phyloP scores from a whole-genome alignment of 1,140 invertebrate species.

The Bacillus rossius region DNA sequence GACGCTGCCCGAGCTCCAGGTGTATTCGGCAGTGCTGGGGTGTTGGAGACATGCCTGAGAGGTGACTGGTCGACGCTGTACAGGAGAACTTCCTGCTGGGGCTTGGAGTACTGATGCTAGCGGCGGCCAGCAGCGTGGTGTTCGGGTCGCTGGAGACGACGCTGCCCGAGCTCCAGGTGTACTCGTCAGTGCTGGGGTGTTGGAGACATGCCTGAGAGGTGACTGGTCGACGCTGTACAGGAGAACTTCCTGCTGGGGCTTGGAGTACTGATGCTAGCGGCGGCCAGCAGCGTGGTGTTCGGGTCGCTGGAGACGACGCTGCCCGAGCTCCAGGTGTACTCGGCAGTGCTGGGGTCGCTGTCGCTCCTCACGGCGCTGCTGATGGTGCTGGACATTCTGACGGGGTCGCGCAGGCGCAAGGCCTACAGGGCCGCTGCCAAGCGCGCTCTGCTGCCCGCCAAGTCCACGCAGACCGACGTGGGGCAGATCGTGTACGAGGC shows the following conservation, averaged over 20 bases:
- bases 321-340: conserved; percentile 58
- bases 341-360: conserved; percentile 58
- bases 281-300: conserved; percentile 59
- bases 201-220: too few species aligned
- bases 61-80: too few species aligned
- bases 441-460: neutral
- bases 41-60: too few species aligned
- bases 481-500: neutral
- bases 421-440: neutral
- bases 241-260: conserved; percentile 60
- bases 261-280: conserved; percentile 58
- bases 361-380: conserved; percentile 60
- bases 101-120: too few species aligned
- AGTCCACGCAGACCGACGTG: conserved; percentile 8
- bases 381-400: conserved; percentile 59
- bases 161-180: too few species aligned
- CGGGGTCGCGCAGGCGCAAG: conserved; percentile 14
- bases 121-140: too few species aligned
- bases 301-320: conserved; percentile 64
- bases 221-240: too few species aligned
- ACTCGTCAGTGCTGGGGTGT: too few species aligned
- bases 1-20: too few species aligned
- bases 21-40: too few species aligned
- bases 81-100: too few species aligned
- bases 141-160: too few species aligned